Evolutionary conservation across 2,888 invertebrate genomes (phyloP), one percentile per base, ranked within the genome.

Genomic region (Andrena flavipes): DNA sequence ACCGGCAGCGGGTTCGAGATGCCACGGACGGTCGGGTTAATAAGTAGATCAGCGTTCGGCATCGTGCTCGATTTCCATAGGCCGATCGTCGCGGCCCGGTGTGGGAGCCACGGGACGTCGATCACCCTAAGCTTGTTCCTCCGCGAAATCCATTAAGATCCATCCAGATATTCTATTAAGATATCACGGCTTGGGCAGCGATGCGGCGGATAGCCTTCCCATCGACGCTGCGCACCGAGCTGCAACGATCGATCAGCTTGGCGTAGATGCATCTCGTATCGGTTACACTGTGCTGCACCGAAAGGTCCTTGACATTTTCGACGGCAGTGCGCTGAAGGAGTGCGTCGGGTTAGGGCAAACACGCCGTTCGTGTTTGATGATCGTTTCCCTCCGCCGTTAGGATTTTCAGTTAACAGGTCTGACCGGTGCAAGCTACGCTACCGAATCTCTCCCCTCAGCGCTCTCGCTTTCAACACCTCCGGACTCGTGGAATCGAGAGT

Each of bases 101-200:
- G 63, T 26, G 49, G 70, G 68, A 80, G 76, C 72, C 59, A 59
- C 76, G 33, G 67, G 51, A 71, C 73, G 75, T 85, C 84, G 82
- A 82, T 79, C 85, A 73, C 49, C 49, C 29, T 42, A 30, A 51
- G 42, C 7, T 49, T 35, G 35, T 26, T 35, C 42, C 16, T 59
- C 60, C 69, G 69, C 20, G 29, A 65, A 65, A 78, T 78, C 85
- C 85, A 81, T 85, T 85, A 83, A 65, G 75, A 83, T 86, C 74
- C 64, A 86, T 77, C 80, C n/a, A 30, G 78, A 83, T 84, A 81
- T 77, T 83, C 83, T 73, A 86, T 86, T 86, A 81, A 86, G 85
- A 86, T 84, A 84, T 75, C 84, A 23, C n/a, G 42, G n/a, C 63
- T 23, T 23, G 42, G 33, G 16, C 70, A 33, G 30, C 63, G 54